Evolutionary conservation across 2,888 invertebrate species (phyloP), one percentile per base, ranked within the genome.

Genomic region (Autographa gamma): DNA sequence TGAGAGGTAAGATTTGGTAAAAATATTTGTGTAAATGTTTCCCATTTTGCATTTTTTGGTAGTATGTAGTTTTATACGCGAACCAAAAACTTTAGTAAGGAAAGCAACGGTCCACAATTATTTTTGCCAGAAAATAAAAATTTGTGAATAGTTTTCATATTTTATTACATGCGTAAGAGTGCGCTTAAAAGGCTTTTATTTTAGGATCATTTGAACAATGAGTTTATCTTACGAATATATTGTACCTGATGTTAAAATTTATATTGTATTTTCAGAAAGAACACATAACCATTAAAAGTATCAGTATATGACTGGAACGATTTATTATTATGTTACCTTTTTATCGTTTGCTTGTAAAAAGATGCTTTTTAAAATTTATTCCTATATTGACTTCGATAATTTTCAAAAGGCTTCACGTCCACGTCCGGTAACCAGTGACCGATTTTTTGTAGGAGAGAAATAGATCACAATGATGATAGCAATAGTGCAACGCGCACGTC

Each of bases 101-200:
- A 16, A 4, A 5, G 14, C 14, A 14, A 48, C 19, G 4, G 13
- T 25, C 25, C 41, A 67, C 18, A 73, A 0, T 43, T 9, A 63
- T 58, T 62, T 61, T 31, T 16, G 18, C 31, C 48, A 52, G 9
- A 13, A 18, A 2, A 16, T 32, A 9, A 38, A 38, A 1, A 38
- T 41, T 41, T 25, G n/a, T 60, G 64, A 54, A 43, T 56, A 11
- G 54, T 54, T 43, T 48, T 32, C 31, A 16, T 61, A 25, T 34
- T 9, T 25, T 59, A 48, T 54, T 25, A 66, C 43, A 43, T 41
- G 43, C 25, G 7, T 60, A 9, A 61, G 31, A 38, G 18, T 60
- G 60, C 18, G 60, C 9, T 60, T 18, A 9, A 13, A 38, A 18
- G 54, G n/a, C 38, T 32, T 32, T 60, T 11, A 60, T 18, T 54